Evolutionary conservation across 2,797 vertebrate genomes (phyloP).

Genomic region (Pangasius mekongensis): DNA sequence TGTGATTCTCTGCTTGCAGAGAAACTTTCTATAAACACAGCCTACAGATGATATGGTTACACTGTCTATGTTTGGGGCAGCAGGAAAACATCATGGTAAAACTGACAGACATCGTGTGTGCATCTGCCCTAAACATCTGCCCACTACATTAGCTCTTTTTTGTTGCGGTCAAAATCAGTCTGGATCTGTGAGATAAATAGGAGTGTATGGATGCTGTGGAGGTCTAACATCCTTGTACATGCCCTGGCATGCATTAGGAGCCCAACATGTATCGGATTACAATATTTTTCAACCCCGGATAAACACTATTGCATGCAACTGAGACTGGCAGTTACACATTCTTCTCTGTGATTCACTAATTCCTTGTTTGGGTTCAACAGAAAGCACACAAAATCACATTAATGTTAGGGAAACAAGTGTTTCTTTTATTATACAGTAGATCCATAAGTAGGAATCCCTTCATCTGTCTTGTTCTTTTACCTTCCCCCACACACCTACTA

Average conservation of each 20-base stretch:
- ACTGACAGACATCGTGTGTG: constrained; percentile 21
- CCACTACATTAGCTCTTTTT: constrained; percentile 19
- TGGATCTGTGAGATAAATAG: constrained; percentile 26
- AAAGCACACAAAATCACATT: neutral
- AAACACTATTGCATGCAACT: neutral
- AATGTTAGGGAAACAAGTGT: neutral
- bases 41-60: neutral
- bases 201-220: constrained; percentile 7
- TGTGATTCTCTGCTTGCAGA: neutral
- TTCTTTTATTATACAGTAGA: neutral
- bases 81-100: neutral
- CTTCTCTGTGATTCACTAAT: neutral
- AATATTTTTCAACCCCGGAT: neutral
- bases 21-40: neutral
- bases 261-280: neutral
- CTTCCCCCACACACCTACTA: constrained; percentile 3
- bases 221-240: constrained; percentile 28
- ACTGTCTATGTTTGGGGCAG: neutral
- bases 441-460: neutral
- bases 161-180: constrained; percentile 29
- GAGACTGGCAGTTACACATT: neutral
- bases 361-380: neutral
- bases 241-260: constrained; percentile 19
- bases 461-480: neutral
- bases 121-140: constrained; percentile 35